These are phyloP conservation scores for Sphaerodactylus townsendi DNA, from an alignment of 2,113 vertebrate species.

Conservation along the genomic window DNA sequence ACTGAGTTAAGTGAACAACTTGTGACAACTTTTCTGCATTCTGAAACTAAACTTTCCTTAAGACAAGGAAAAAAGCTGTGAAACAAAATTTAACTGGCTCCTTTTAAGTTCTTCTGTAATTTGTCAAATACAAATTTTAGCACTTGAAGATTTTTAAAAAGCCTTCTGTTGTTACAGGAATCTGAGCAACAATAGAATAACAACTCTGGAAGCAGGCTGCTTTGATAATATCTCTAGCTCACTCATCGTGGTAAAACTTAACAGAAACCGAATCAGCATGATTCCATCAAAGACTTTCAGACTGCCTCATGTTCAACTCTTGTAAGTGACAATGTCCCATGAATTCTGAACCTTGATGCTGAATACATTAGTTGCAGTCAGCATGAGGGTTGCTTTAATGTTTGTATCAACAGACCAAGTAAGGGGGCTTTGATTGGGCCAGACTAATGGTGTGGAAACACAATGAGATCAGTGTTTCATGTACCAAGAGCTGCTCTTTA, in stretches of 20 bases:
- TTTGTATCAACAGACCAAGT: not conserved
- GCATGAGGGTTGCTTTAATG: not conserved
- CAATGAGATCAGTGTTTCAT: not conserved
- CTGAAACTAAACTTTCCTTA: not conserved
- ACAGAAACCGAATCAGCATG: constrained; percentile 87
- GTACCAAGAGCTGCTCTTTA: not conserved
- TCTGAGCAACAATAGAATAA: constrained; percentile 96
- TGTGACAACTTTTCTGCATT: not conserved
- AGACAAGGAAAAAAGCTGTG: not conserved
- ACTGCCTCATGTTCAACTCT: constrained; percentile 89
- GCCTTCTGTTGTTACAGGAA: constrained; percentile 77
- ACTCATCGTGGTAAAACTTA: constrained; percentile 91
- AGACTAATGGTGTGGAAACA: not conserved
- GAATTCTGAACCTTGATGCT: not conserved
- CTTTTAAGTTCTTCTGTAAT: constrained; percentile 1
- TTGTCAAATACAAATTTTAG: constrained; percentile 4
- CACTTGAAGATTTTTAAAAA: constrained; percentile 31
- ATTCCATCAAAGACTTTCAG: constrained; percentile 93
- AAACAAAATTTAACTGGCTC: not conserved
- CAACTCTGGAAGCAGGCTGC: constrained; percentile 89
- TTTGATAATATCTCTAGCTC: constrained; percentile 94
- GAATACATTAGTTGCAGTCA: not conserved
- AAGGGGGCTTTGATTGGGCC: not conserved
- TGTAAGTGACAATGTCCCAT: constrained; percentile 80
- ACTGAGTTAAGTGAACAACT: not conserved